Conservation (phyloP, 1,140 invertebrate genomes). For the Drosophila lowei region DNA sequence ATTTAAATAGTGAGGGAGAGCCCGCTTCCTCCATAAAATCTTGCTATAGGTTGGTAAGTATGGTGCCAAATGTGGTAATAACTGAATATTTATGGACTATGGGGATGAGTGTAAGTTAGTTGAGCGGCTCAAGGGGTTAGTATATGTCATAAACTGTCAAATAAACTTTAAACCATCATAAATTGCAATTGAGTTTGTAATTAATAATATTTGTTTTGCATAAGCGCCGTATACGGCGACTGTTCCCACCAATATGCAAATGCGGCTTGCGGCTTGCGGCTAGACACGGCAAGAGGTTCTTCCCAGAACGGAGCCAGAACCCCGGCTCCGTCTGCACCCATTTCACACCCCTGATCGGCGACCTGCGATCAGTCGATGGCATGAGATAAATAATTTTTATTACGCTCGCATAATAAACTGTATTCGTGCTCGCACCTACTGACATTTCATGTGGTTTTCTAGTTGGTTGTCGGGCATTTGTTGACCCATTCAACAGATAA, state of each 20-base stretch:
- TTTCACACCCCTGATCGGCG: slow-evolving; percentile 16
- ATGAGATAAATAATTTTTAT: slow-evolving; percentile 61
- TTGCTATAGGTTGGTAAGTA: background rate
- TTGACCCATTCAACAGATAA: slow-evolving; percentile 47
- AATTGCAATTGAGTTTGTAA: slow-evolving; percentile 53
- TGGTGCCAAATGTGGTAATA: background rate
- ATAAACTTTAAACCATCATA: slow-evolving; percentile 61
- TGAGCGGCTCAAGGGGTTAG: slow-evolving; percentile 20
- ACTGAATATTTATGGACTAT: slow-evolving; percentile 33
- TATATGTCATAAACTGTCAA: slow-evolving; percentile 55
- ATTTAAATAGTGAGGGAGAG: slow-evolving; percentile 9
- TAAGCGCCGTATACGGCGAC: slow-evolving; percentile 5
- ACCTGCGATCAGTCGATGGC: slow-evolving; percentile 20
- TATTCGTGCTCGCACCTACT: slow-evolving; percentile 28
- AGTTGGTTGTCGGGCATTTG: slow-evolving; percentile 24
- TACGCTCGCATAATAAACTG: slow-evolving; percentile 46
- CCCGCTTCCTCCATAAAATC: slow-evolving; percentile 6
- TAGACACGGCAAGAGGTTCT: slow-evolving; percentile 38
- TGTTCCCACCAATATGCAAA: slow-evolving; percentile 54
- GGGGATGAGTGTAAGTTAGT: slow-evolving; percentile 32
- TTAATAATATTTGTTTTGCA: slow-evolving; percentile 69
- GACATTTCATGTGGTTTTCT: slow-evolving; percentile 22
- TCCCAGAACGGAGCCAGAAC: slow-evolving; percentile 9
- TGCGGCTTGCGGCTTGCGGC: background rate
- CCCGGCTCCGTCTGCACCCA: slow-evolving; percentile 12